Base-by-base conservation (phyloP, 1,140 invertebrate species). In the Magallana gigas region DNA sequence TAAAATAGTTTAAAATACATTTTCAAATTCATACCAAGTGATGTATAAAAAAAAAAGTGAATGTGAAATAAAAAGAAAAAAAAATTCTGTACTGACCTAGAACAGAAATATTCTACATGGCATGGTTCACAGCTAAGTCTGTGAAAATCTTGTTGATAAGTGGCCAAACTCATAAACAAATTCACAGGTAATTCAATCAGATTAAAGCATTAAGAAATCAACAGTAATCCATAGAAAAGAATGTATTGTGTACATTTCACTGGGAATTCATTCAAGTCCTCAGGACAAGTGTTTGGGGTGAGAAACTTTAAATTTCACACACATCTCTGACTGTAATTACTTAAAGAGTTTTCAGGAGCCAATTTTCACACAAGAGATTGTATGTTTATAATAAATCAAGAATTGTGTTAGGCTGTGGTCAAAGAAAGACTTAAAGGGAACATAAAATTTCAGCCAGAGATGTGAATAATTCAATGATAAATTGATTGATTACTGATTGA, bases 171-270 rank as follows among this genome's bases (percentile, higher is more conserved):
- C 18, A 29, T 36, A 8, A 12, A 29, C 68, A 76, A 23, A 29
- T 76, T 76, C 68, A 12, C 68, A 76, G 23, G 68, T 76, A 29
- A 76, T 76, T 76, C 18, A 29, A 76, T 76, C 23, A 76, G 68
- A 76, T 76, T 29, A 76, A 76, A 76, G 68, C 23, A 76, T 76
- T 76, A 76, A 76, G 29, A 76, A 76, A 29, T 76, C 23, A 76
- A 76, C 68, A 23, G 14, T 23, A 29, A 23, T 12, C 68, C 23
- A 23, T 5, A 18, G 8, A 2, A 48, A 12, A 76, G 68, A 36
- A 29, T 29, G 36, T 23, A 29, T 8, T 36, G 23, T 36, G 36
- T 29, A 76, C 8, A 11, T 12, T 76, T 76, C 23, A 76, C 68
- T 36, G 9, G 68, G 23, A 76, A 48, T 29, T 76, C 12, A 76